These are phyloP conservation scores for Eretmodus cyanostictus DNA, from an alignment of 2,113 vertebrate species.

Conservation along the genomic window DNA sequence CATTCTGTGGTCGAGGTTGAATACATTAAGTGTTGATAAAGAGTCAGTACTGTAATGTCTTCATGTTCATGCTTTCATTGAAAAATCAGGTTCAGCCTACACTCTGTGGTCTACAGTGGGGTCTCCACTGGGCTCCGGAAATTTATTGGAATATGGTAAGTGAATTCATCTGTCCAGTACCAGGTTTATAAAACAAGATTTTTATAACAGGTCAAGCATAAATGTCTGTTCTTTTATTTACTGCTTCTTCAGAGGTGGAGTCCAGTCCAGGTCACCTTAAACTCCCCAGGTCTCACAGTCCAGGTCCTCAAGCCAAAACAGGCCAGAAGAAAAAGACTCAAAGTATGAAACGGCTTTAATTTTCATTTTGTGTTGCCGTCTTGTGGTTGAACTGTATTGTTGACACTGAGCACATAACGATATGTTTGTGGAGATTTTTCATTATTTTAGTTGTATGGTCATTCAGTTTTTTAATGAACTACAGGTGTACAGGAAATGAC, in stretches of 20 bases:
- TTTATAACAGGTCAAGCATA: not conserved
- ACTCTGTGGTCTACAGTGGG: not conserved
- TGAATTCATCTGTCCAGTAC: not conserved
- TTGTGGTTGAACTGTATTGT: not conserved
- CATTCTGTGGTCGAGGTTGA: not conserved
- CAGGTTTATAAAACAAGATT: not conserved
- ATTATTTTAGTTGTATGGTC: not conserved
- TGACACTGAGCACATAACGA: not conserved
- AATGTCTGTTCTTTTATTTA: not conserved
- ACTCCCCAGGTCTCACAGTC: not conserved
- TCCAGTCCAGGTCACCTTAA: not conserved
- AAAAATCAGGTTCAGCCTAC: not conserved
- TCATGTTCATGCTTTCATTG: not conserved
- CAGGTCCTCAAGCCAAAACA: not conserved
- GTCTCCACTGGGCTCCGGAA: not conserved
- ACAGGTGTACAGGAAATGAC: not conserved
- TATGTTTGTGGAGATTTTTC: not conserved
- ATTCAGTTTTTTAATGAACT: not conserved
- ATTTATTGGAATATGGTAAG: not conserved
- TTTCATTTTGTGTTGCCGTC: rapidly evolving
- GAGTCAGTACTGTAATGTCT: not conserved
- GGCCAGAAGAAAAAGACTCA: conserved; percentile 13
- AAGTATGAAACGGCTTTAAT: not conserved
- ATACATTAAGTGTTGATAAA: not conserved
- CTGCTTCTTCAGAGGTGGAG: not conserved